phyloP scores from a whole-genome alignment of 2,797 vertebrate species.

The Parauchenoglanis punctatus region DNA sequence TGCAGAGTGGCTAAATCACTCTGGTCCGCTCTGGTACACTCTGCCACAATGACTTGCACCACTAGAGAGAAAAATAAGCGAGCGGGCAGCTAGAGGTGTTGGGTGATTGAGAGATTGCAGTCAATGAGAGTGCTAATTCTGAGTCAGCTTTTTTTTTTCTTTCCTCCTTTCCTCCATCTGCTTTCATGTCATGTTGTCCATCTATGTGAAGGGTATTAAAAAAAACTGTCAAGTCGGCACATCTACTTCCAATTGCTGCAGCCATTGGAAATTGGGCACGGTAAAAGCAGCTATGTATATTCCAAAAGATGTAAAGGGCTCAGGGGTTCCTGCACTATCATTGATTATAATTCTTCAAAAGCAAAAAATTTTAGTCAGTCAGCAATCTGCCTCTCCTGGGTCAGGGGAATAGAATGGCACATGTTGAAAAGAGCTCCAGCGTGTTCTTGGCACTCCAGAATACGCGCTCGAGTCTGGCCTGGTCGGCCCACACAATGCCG shows the following conservation, averaged over 20 bases:
- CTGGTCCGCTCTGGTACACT: constrained; percentile 49
- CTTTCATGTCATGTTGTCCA: constrained; percentile 19
- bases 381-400: constrained; percentile 26
- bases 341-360: constrained; percentile 40
- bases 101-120: constrained; percentile 53
- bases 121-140: constrained; percentile 43
- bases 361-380: constrained; percentile 45
- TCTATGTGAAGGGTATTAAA: constrained; percentile 11
- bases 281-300: not conserved
- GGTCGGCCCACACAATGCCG: constrained; percentile 44
- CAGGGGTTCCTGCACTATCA: not conserved
- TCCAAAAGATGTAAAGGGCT: not conserved
- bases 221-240: constrained; percentile 26
- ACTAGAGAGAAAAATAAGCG: not conserved
- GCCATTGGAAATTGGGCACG: no score
- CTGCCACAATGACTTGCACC: constrained; percentile 40
- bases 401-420: constrained; percentile 46
- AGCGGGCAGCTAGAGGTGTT: constrained; percentile 15
- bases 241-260: not conserved
- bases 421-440: constrained; percentile 40
- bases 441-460: constrained; percentile 44
- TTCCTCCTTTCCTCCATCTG: not conserved
- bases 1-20: constrained; percentile 52
- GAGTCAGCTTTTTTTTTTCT: constrained; percentile 46
- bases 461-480: constrained; percentile 29